phyloP scores from a whole-genome alignment of 2,797 vertebrate genomes.

The Petrocephalus sullivani region DNA sequence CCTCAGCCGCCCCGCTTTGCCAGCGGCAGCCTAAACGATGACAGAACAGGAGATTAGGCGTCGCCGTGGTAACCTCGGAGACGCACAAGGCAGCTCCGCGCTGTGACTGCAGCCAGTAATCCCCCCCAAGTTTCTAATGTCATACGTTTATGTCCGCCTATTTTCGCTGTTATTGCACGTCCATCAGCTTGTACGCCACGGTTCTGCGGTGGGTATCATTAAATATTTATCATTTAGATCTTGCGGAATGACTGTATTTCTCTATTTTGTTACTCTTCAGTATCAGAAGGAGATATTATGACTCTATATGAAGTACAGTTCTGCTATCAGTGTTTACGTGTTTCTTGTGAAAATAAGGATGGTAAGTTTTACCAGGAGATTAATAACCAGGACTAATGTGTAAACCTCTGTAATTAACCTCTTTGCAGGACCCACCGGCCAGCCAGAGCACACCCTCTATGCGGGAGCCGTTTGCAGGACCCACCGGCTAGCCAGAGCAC shows the following conservation, averaged over 20 bases:
- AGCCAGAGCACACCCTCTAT: background rate
- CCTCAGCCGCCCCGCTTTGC: background rate
- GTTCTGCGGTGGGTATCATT: background rate
- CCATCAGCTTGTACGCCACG: background rate
- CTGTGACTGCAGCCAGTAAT: background rate
- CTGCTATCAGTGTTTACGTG: background rate
- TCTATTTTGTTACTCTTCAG: background rate
- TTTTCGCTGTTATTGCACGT: background rate
- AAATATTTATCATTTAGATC: background rate
- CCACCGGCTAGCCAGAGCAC: background rate
- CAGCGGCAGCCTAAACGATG: background rate
- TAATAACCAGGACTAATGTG: background rate
- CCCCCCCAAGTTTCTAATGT: background rate
- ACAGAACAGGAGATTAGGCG: background rate
- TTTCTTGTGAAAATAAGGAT: background rate
- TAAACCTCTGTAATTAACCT: background rate
- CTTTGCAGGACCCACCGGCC: background rate
- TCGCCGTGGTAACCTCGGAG: background rate
- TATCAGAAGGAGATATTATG: background rate
- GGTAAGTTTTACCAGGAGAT: background rate
- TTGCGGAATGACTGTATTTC: background rate
- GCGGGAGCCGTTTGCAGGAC: background rate
- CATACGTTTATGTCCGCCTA: background rate
- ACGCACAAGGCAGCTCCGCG: background rate
- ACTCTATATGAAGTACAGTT: background rate